A percentile compares a stretch with the other conserved stretches of the same genome.
phyloP scores from a whole-genome alignment of 2,888 invertebrate species.

The Palloptera scutellata region DNA sequence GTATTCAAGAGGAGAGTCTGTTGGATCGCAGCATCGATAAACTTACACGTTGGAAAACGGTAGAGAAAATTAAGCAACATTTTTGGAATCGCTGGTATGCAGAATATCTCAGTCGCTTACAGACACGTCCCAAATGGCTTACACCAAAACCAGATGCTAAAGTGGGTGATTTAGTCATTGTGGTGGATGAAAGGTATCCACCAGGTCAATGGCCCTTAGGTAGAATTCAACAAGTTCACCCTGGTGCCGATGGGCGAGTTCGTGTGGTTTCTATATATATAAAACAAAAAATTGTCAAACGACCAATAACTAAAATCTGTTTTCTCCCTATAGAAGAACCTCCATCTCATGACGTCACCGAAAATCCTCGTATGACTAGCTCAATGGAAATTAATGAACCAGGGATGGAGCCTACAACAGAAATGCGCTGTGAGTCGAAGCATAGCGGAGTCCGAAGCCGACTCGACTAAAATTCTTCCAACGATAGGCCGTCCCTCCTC shows the following conservation, averaged over 20 bases:
- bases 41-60: slow-evolving; percentile 26
- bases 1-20: slow-evolving; percentile 24
- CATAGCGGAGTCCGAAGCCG: too few relatives aligned
- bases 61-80: slow-evolving; percentile 33
- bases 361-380: background rate
- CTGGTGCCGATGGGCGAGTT: slow-evolving; percentile 29
- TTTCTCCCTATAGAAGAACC: slow-evolving; percentile 25
- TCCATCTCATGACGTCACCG: background rate
- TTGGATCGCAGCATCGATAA: slow-evolving; percentile 18
- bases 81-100: slow-evolving; percentile 35
- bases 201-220: slow-evolving; percentile 29
- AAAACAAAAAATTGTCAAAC: slow-evolving; percentile 26
- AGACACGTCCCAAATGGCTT: slow-evolving; percentile 31
- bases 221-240: slow-evolving; percentile 27
- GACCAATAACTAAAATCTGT: slow-evolving; percentile 32
- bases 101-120: slow-evolving; percentile 33
- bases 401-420: slow-evolving; percentile 24
- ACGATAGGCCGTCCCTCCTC: slow-evolving; percentile 26
- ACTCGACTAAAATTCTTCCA: slow-evolving; percentile 32
- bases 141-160: slow-evolving; percentile 21
- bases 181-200: slow-evolving; percentile 25
- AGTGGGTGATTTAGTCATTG: slow-evolving; percentile 29
- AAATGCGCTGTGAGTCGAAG: too few relatives aligned
- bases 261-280: slow-evolving; percentile 26
- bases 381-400: slow-evolving; percentile 21